Conservation (phyloP, 2,888 invertebrate genomes). For the Troilus luridus region DNA sequence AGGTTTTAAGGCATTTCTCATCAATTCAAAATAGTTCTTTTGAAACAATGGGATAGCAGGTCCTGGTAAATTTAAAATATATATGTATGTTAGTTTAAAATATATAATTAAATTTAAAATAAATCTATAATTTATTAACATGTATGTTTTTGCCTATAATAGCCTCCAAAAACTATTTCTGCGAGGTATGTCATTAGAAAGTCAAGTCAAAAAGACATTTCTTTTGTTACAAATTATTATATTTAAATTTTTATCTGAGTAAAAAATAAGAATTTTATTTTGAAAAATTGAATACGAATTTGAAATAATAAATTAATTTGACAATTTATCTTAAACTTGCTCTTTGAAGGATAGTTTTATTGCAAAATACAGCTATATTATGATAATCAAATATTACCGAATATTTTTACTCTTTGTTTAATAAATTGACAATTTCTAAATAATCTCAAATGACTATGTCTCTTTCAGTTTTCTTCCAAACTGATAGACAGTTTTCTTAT, state of each 20-base stretch:
- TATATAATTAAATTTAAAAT: too few relatives aligned
- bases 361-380: background rate
- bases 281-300: too few relatives aligned
- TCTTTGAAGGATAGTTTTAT: background rate
- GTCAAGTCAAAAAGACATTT: too few relatives aligned
- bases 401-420: background rate
- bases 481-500: too few relatives aligned
- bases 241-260: too few relatives aligned
- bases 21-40: constrained; percentile 85
- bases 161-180: background rate
- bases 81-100: background rate
- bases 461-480: background rate
- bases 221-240: too few relatives aligned
- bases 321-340: background rate
- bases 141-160: background rate
- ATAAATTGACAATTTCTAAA: background rate
- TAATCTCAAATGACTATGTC: background rate
- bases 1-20: constrained; percentile 86
- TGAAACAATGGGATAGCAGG: constrained; percentile 81
- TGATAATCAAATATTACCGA: background rate
- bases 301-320: background rate
- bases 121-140: background rate
- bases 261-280: too few relatives aligned
- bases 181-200: background rate
- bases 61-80: constrained; percentile 69